Evolutionary conservation across 2,888 invertebrate species (phyloP).

Genomic region (Germaria angustata): DNA sequence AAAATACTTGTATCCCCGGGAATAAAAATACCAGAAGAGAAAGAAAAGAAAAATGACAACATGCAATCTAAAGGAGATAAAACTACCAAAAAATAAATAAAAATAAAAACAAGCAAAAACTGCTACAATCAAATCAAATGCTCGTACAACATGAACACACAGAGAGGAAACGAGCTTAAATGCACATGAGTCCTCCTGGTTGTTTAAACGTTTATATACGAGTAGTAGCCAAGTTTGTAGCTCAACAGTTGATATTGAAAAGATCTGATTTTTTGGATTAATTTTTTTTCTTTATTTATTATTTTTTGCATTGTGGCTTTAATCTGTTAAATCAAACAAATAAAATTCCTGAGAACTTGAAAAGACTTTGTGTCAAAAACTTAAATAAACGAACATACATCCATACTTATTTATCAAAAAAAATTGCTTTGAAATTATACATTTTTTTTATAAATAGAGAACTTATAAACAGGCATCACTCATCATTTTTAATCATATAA

Average conservation of each 20-base stretch:
- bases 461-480: conserved; percentile 30
- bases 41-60: conserved; percentile 68
- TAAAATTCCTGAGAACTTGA: conserved; percentile 59
- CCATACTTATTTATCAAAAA: no score
- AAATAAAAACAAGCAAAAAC: background rate
- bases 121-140: conserved; percentile 13
- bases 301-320: conserved; percentile 32
- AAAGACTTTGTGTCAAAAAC: conserved; percentile 62
- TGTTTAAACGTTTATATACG: background rate
- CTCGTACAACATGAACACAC: background rate
- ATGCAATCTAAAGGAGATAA: conserved; percentile 72
- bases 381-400: background rate
- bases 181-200: conserved; percentile 33
- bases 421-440: conserved; percentile 1
- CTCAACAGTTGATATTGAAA: conserved; percentile 43
- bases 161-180: conserved; percentile 41
- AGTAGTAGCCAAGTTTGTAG: conserved; percentile 30
- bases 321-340: conserved; percentile 64
- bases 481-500: conserved; percentile 35
- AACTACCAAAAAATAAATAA: conserved; percentile 14
- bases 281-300: background rate
- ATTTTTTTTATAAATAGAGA: conserved; percentile 17
- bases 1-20: conserved; percentile 48
- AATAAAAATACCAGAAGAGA: conserved; percentile 4
- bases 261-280: background rate